Evolutionary conservation across 2,888 invertebrate species (phyloP), one percentile per base, ranked within the genome.

Genomic region (Eupelmus urozonus): DNA sequence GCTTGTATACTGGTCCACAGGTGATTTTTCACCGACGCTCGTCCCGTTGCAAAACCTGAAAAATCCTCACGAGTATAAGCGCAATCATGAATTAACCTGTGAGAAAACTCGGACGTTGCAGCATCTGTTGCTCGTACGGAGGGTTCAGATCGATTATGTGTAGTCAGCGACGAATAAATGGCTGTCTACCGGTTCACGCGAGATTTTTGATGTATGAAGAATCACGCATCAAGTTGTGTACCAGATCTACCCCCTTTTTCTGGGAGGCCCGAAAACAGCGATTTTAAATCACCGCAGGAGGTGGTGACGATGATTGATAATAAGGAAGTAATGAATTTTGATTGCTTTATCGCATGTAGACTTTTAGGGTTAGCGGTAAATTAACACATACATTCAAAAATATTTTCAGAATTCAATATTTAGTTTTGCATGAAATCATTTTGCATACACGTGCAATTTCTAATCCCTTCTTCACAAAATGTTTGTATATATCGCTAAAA

Each of bases 21-120:
- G 76, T 79, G 79, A 76, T 76, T 72, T 79, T 76, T 76, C 76
- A 45, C 55, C 3, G 25, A n/a, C 27, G n/a, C 51, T 18, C 18
- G 67, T 60, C 2, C 23, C 16, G 25, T 18, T 16, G 63, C 73
- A 11, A n/a, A 42, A 34, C 5, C 49, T 13, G 29, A 75, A 42
- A 66, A 75, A 49, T 60, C 13, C 51, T 9, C 20, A 0, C 27
- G 42, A 7, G 11, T 5, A 29, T 29, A 25, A 27, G 5, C 23
- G 49, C 23, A 16, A 34, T 2, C 45, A 23, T 42, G 9, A 60
- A 51, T 42, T 69, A 70, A 59, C 20, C 45, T 29, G 1, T n/a
- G 62, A 23, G 7, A 11, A 63, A 29, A 23, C 29, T 62, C 23
- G 40, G 3, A 23, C 5, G 49, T 59, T 29, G 18, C 27, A n/a